Evolutionary conservation across 2,888 invertebrate species (phyloP), one percentile per base, ranked within the genome.

Genomic region (Cryptocheilus praepositus): DNA sequence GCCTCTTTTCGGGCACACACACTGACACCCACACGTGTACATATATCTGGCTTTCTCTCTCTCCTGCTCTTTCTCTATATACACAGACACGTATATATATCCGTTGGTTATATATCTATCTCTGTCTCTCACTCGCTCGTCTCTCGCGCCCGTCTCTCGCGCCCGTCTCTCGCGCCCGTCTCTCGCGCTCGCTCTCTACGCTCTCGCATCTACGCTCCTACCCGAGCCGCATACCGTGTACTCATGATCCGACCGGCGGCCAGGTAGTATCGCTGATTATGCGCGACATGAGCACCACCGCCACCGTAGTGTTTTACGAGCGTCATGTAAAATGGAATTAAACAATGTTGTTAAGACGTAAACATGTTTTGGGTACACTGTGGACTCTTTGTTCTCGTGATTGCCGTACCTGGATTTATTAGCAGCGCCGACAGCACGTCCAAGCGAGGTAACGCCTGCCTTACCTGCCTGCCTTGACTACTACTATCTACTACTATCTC

Each of bases 341-440:
- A 88, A 88, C 87, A 87, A 88, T 88, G 88, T 87, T 88, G 86
- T 87, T 87, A 88, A 87, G 86, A 88, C 85, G 81, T 88, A 88
- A 88, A 88, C 85, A 88, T 88, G 88, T 87, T 87, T 86, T 88
- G 86, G 88, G 83, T 86, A 88, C 85, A 84, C 83, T 87, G 85
- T 85, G 87, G 87, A 88, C 87, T 88, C 81, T 84, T 88, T 84
- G 85, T 88, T 87, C 84, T 88, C 85, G 86, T 88, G 85, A 88
- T 88, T 84, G 85, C 83, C 82, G 84, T 86, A 86, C 86, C 85
- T 86, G 87, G 87, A 88, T 88, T 88, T 85, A 86, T 85, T 84
- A 87, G 83, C 83, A 86, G 82, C 82, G 85, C 86, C 78, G 85
- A 84, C 84, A 86, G 81, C 77, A 84, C 85, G 76, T 86, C 86